Evolutionary conservation across 2,888 invertebrate genomes (phyloP).

Genomic region (Enchytraeus crypticus): DNA sequence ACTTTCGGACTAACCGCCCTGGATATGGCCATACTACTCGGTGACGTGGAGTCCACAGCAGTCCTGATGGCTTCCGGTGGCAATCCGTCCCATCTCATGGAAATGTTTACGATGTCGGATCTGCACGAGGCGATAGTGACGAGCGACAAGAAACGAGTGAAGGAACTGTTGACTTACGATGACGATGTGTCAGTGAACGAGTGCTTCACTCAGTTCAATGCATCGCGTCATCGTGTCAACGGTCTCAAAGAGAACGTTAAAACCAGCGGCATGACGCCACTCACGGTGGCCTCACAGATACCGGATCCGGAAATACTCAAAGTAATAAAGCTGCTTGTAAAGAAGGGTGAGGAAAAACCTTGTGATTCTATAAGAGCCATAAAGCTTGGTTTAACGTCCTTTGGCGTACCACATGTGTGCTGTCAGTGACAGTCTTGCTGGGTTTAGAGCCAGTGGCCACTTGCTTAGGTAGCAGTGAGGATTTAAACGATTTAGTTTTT

Average conservation of each 20-base stretch:
- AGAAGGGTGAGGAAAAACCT: conserved; percentile 13
- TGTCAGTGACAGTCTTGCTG: too few relatives aligned
- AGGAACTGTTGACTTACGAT: conserved; percentile 23
- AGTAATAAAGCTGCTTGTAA: conserved; percentile 16
- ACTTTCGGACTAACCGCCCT: conserved; percentile 30
- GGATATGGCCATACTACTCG: conserved; percentile 29
- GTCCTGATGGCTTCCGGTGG: conserved; percentile 25
- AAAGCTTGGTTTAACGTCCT: too few relatives aligned
- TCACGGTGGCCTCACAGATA: conserved; percentile 23
- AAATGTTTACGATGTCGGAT: conserved; percentile 27
- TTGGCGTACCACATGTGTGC: too few relatives aligned
- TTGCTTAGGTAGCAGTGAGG: too few relatives aligned
- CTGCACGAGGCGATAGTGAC: conserved; percentile 22
- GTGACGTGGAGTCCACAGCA: conserved; percentile 27
- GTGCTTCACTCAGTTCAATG: conserved; percentile 24
- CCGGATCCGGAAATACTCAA: conserved; percentile 11
- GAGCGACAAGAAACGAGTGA: conserved; percentile 19
- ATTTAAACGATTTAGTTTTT: too few relatives aligned
- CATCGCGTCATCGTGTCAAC: conserved; percentile 4
- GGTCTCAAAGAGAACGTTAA: conserved; percentile 2
- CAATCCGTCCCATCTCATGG: conserved; percentile 26
- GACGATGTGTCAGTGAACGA: conserved; percentile 27
- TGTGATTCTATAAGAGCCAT: too few relatives aligned
- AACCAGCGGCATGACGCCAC: conserved; percentile 24
- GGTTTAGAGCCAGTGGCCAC: too few relatives aligned